Base-by-base conservation (phyloP, 2,113 vertebrate genomes). In the Zingel zingel region DNA sequence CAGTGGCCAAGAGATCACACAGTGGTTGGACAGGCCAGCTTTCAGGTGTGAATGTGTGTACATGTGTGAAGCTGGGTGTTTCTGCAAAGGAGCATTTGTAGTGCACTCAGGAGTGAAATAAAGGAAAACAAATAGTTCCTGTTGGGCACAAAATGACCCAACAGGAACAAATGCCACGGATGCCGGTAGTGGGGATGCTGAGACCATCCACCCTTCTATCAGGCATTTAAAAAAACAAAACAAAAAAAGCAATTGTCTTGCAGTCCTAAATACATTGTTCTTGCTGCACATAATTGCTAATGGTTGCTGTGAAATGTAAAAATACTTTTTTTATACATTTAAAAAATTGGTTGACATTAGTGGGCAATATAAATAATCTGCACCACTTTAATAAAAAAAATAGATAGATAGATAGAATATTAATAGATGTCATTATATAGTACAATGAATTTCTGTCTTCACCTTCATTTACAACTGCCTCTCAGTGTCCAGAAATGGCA, bases 71-170 rank as follows among this genome's bases (percentile, higher is more conserved):
- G 47, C 12, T 74, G 2, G 2, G 51, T 27, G 7, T 69, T 47
- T 47, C 45, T 53, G 65, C 2, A 71, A 63, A 63, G 23, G 5
- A 56, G 14, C 13, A 62, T 81, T 81, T 47, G 39, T 30, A 30
- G 23, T 81, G 56, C 15, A 23, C 43, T 58, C 7, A 14, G 43
- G 18, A 27, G 23, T 47, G 2, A 30, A 33, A 9, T 27, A 13
- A 53, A 43, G 6, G 3, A 4, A 53, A 25, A 51, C 25, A 19
- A 36, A 33, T 21, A 5, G 33, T 15, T 70, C 14, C 33, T 57
- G 39, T 13, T 78, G 48, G 18, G 1, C 47, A 48, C 6, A 51
- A 1, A 16, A 21, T 58, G 12, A 48, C 10, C 3, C 19, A 19
- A 33, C 61, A 45, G 6, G 33, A 2, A 18, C 18, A 66, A 59